Conservation (phyloP, 1,140 invertebrate species). For the Cydia amplana region DNA sequence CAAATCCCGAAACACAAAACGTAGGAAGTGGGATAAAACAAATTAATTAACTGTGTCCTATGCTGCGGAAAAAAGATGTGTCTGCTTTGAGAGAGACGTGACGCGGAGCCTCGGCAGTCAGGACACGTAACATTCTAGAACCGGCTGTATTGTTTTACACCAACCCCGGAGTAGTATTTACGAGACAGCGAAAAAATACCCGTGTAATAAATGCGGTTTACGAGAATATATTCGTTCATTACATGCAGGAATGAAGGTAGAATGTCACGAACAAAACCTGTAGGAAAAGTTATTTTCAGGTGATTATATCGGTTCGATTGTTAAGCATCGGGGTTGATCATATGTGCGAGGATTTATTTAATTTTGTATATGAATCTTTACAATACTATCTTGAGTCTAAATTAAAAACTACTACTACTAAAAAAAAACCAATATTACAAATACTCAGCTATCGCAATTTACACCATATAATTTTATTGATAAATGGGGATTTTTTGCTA, state of each 20-base stretch:
- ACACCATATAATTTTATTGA: too few species aligned
- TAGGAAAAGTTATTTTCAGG: background rate
- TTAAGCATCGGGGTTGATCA: background rate
- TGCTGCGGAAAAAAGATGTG: slow-evolving; percentile 18
- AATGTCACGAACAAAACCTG: slow-evolving; percentile 1
- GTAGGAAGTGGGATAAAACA: slow-evolving; percentile 3
- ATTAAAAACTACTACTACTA: too few species aligned
- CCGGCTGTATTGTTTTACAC: slow-evolving; percentile 52
- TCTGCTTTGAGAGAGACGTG: slow-evolving; percentile 14
- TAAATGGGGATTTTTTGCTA: too few species aligned
- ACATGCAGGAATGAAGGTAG: slow-evolving; percentile 6
- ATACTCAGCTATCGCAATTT: too few species aligned
- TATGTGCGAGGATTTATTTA: background rate
- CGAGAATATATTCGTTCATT: slow-evolving; percentile 14
- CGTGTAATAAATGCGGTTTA: slow-evolving; percentile 14
- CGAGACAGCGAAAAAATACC: slow-evolving; percentile 20
- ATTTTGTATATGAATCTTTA: too few species aligned
- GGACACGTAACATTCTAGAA: slow-evolving; percentile 49
- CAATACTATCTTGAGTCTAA: too few species aligned
- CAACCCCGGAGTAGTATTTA: slow-evolving; percentile 1
- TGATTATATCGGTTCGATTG: background rate
- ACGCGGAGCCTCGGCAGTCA: slow-evolving; percentile 36
- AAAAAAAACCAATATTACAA: too few species aligned
- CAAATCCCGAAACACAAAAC: slow-evolving; percentile 10
- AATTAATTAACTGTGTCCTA: slow-evolving; percentile 14